Conservation (phyloP, 35 echinoderm and acorn worm genomes). For the Heliocidaris tuberculata region DNA sequence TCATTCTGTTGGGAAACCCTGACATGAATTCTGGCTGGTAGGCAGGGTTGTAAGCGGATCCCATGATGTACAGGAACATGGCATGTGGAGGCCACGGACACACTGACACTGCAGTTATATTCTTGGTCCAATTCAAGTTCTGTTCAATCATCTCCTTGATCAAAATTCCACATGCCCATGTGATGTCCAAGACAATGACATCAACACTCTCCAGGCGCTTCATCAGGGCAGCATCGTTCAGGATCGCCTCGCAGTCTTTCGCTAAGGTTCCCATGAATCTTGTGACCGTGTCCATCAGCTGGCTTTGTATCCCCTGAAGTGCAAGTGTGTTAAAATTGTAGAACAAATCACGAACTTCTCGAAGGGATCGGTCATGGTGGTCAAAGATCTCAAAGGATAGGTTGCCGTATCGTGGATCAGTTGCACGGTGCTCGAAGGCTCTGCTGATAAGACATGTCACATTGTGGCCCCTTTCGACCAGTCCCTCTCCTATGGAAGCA, state of each 20-base stretch:
- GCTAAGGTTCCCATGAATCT: not conserved
- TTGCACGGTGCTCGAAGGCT: constrained; percentile 38
- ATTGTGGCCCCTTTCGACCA: constrained; percentile 35
- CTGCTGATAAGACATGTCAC: constrained; percentile 67
- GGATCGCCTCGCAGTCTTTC: not conserved
- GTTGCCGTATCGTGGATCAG: constrained; percentile 35
- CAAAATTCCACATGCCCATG: not conserved
- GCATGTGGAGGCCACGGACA: not conserved
- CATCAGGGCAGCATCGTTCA: not conserved
- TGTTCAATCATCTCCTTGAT: not conserved
- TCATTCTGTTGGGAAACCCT: constrained; percentile 5
- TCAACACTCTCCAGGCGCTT: not conserved
- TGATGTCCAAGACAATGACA: not conserved
- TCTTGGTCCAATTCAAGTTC: not conserved
- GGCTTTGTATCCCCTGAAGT: not conserved
- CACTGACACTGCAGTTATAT: not conserved
- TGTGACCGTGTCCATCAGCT: not conserved
- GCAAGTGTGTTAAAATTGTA: not conserved
- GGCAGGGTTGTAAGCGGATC: not conserved
- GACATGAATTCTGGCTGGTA: not conserved
- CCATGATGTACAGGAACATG: not conserved
- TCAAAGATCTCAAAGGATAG: constrained; percentile 61
- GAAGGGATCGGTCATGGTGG: constrained; percentile 40
- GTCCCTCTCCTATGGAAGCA: constrained; percentile 44
- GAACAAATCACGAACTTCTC: not conserved